Evolutionary conservation across 2,113 vertebrate species (phyloP).

Genomic region (Cochlearius cochlearius): DNA sequence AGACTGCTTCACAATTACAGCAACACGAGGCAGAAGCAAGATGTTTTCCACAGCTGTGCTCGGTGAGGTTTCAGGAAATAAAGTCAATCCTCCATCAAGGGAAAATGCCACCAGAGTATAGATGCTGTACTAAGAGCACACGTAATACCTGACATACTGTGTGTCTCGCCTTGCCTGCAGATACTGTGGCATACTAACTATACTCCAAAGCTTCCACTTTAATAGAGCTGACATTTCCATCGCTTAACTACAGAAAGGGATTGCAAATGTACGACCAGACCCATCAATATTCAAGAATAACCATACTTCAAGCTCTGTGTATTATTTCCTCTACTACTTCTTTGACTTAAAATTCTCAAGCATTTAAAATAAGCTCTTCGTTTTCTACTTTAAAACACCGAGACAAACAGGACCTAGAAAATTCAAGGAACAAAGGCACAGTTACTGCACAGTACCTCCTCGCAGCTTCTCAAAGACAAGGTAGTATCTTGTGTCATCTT

Average conservation of each 20-base stretch:
- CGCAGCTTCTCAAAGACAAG: slow-evolving; percentile 96
- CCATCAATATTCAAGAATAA: not conserved
- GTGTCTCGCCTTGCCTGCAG: not conserved
- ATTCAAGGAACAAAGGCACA: not conserved
- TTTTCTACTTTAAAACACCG: not conserved
- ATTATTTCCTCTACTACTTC: not conserved
- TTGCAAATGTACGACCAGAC: not conserved
- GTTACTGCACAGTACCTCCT: slow-evolving; percentile 81
- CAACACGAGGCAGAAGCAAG: not conserved
- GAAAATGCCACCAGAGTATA: not conserved
- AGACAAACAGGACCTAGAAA: not conserved
- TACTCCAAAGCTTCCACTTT: not conserved
- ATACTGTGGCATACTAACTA: not conserved
- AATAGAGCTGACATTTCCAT: not conserved
- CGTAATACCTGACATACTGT: not conserved
- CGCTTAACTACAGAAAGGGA: not conserved
- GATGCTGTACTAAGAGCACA: not conserved
- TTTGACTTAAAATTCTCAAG: not conserved
- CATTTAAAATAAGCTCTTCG: not conserved
- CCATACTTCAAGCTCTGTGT: not conserved
- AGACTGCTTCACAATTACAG: not conserved
- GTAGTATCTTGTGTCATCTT: slow-evolving; percentile 91
- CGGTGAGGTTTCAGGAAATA: accelerated
- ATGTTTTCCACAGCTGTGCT: not conserved
- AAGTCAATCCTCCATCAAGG: not conserved